Evolutionary conservation across 2,797 vertebrate species (phyloP).

Genomic region (Neostethus bicornis): DNA sequence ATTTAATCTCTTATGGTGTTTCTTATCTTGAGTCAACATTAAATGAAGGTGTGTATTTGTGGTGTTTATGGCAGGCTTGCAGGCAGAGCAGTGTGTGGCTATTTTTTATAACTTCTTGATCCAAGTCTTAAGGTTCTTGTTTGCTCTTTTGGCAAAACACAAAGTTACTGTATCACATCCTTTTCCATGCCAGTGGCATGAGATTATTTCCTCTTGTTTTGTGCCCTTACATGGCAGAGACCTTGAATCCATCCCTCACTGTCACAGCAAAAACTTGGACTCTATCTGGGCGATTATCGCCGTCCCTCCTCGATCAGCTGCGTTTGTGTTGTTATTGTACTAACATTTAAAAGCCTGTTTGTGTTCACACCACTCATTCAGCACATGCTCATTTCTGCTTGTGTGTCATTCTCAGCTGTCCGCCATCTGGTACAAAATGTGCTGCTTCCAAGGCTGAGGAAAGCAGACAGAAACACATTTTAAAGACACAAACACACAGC

Average conservation of each 20-base stretch:
- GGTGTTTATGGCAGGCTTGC: constrained; percentile 41
- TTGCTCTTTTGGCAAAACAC: constrained; percentile 25
- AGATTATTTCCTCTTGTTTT: constrained; percentile 69
- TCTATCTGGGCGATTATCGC: background rate
- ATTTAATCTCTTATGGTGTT: background rate
- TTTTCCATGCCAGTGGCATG: constrained; percentile 58
- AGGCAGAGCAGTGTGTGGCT: background rate
- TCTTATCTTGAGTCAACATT: constrained; percentile 30
- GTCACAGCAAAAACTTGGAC: background rate
- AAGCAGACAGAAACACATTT: constrained; percentile 15
- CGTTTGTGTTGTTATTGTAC: constrained; percentile 7
- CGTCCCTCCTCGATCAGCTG: constrained; percentile 1
- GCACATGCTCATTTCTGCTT: constrained; percentile 63
- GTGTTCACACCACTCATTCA: constrained; percentile 53
- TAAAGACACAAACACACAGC: background rate
- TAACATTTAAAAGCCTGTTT: constrained; percentile 14
- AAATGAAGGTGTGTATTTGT: constrained; percentile 19
- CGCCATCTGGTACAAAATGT: constrained; percentile 68
- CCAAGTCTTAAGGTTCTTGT: constrained; percentile 3
- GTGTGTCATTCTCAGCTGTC: constrained; percentile 60
- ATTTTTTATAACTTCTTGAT: background rate
- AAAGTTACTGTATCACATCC: constrained; percentile 59
- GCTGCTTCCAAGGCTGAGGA: constrained; percentile 48
- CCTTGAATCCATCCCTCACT: constrained; percentile 4
- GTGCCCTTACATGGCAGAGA: constrained; percentile 41